phyloP scores from a whole-genome alignment of 2,113 vertebrate species.

The Balaenoptera acutorostrata region DNA sequence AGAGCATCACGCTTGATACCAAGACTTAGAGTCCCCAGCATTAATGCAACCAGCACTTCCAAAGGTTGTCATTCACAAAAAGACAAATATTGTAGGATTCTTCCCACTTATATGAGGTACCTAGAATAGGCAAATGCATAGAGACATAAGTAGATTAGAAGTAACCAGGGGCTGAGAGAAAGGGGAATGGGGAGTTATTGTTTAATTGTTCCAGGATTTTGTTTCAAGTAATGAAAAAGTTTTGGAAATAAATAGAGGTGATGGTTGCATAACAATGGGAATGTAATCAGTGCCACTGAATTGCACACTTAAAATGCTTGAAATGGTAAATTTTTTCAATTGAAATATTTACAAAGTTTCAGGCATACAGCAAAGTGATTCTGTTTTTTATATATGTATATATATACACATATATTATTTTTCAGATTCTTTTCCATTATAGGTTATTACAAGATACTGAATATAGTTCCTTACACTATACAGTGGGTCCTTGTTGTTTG shows the following conservation, averaged over 20 bases:
- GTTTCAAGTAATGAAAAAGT: not conserved
- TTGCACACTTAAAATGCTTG: not conserved
- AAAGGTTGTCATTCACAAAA: not conserved
- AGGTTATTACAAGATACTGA: too few species aligned
- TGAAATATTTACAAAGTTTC: not conserved
- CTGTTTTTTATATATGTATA: not conserved
- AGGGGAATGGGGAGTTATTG: not conserved
- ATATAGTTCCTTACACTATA: too few species aligned
- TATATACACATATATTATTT: not conserved
- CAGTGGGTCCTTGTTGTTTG: too few species aligned
- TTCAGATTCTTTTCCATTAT: too few species aligned
- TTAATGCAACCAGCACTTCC: not conserved
- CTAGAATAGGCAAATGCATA: not conserved
- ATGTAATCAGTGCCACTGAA: not conserved
- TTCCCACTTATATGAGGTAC: not conserved
- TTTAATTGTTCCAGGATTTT: not conserved
- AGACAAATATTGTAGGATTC: not conserved
- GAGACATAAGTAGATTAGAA: not conserved
- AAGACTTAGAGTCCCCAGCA: not conserved
- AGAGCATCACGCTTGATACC: fast-evolving
- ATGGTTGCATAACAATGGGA: not conserved
- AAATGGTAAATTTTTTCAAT: not conserved
- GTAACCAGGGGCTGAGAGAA: too few species aligned
- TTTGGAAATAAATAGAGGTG: not conserved
- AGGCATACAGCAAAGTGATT: not conserved